These are phyloP conservation scores for Pterocles gutturalis DNA, from an alignment of 2,113 vertebrate species.

Conservation along the genomic window DNA sequence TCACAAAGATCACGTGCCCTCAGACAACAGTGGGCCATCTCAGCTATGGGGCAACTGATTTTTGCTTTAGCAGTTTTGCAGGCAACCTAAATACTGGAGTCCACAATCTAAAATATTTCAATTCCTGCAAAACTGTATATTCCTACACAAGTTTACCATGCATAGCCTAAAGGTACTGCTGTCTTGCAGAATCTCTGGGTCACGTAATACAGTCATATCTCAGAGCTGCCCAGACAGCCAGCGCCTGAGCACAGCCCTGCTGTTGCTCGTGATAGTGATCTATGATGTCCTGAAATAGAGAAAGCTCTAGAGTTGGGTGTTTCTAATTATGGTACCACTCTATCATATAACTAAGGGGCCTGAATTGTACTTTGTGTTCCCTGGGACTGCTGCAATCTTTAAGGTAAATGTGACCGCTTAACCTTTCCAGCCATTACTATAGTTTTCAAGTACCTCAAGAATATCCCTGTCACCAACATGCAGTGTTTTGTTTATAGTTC, in stretches of 20 bases:
- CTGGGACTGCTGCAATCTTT: background rate
- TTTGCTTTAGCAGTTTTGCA: background rate
- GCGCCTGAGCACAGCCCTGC: background rate
- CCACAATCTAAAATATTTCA: background rate
- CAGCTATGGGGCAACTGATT: background rate
- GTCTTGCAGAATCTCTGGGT: background rate
- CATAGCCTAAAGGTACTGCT: background rate
- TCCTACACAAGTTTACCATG: background rate
- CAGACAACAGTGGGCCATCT: background rate
- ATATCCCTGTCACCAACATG: background rate
- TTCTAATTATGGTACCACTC: background rate
- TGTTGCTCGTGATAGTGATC: background rate
- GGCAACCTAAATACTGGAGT: background rate
- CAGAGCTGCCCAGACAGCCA: background rate
- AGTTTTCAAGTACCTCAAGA: background rate
- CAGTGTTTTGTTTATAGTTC: background rate
- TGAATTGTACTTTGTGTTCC: background rate
- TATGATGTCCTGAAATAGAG: background rate
- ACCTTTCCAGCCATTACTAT: background rate
- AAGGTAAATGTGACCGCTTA: background rate
- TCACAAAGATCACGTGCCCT: background rate
- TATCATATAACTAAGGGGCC: background rate
- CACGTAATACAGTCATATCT: background rate
- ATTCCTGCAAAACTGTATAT: background rate
- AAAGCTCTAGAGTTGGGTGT: background rate